A percentile compares a stretch with the other conserved stretches of the same genome.
Conservation (phyloP, 2,888 invertebrate genomes). For the Philereme transversata region DNA sequence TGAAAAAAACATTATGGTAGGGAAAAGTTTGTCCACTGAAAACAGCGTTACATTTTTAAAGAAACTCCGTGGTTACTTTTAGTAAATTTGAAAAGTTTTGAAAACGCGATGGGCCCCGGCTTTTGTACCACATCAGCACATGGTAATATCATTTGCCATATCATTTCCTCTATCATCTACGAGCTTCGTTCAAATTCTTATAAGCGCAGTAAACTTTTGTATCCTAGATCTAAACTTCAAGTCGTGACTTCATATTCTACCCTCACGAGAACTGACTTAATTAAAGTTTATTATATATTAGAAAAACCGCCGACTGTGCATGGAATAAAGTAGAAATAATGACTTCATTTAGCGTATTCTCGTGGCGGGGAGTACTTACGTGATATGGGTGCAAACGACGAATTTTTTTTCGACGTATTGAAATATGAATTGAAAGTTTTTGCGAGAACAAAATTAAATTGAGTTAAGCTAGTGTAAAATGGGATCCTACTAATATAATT, state of each 20-base stretch:
- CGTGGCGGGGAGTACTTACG: not conserved
- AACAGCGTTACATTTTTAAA: no score
- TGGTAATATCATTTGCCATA: not conserved
- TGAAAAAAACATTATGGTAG: no score
- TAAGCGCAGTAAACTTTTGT: not conserved
- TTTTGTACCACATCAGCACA: not conserved
- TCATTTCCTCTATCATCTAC: not conserved
- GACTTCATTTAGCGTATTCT: conserved; percentile 13
- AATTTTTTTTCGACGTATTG: not conserved
- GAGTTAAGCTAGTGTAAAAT: no score
- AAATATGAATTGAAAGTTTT: no score
- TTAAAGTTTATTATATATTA: conserved; percentile 15
- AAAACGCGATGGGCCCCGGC: not conserved
- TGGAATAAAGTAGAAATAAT: conserved; percentile 15
- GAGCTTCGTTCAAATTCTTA: conserved; percentile 2
- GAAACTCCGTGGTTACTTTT: no score
- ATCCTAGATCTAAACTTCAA: not conserved
- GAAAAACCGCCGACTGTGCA: conserved; percentile 14
- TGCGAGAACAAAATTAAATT: no score
- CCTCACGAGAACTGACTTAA: conserved; percentile 14
- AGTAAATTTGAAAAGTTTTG: no score
- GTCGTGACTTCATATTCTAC: conserved; percentile 13
- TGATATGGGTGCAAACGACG: not conserved
- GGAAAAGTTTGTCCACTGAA: no score
- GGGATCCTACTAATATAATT: no score